A percentile compares a stretch with the other conserved stretches of the same genome.
phyloP scores from a whole-genome alignment of 2,113 vertebrate species.

The Tenebrosternarchus preto region DNA sequence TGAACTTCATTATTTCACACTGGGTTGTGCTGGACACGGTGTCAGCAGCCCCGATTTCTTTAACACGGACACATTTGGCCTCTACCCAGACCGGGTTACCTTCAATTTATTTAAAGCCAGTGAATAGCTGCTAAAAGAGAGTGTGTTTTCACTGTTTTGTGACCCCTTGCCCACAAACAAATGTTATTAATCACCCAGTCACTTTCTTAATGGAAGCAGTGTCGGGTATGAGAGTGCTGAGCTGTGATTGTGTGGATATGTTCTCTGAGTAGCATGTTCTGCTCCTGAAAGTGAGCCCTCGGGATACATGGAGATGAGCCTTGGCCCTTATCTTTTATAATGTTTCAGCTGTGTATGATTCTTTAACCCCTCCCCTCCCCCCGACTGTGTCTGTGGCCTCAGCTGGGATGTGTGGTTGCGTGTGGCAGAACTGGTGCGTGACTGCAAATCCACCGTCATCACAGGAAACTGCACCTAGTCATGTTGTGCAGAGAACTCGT shows the following conservation, averaged over 20 bases:
- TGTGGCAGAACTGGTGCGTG: conserved; percentile 14
- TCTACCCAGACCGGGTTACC: neutral
- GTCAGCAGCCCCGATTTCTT: conserved; percentile 1
- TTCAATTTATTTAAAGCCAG: neutral
- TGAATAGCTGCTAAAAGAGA: neutral
- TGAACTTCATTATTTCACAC: neutral
- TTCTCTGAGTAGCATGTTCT: no score
- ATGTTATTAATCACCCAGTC: neutral
- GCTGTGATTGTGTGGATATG: no score
- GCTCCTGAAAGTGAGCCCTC: no score
- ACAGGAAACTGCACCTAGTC: conserved; percentile 46
- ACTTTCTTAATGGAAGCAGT: neutral
- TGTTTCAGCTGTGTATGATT: no score
- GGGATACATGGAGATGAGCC: no score
- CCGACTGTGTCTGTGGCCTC: neutral
- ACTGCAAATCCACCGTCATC: conserved; percentile 10
- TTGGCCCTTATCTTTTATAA: neutral
- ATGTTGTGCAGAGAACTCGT: conserved; percentile 7
- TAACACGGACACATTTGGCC: neutral
- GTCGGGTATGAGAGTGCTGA: neutral
- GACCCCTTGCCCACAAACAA: neutral
- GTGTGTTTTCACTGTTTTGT: neutral
- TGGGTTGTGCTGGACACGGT: neutral
- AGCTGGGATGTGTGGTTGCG: neutral
- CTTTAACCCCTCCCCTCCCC: no score